phyloP scores from a whole-genome alignment of 2,113 vertebrate species.

The Rhabdomys dilectus region DNA sequence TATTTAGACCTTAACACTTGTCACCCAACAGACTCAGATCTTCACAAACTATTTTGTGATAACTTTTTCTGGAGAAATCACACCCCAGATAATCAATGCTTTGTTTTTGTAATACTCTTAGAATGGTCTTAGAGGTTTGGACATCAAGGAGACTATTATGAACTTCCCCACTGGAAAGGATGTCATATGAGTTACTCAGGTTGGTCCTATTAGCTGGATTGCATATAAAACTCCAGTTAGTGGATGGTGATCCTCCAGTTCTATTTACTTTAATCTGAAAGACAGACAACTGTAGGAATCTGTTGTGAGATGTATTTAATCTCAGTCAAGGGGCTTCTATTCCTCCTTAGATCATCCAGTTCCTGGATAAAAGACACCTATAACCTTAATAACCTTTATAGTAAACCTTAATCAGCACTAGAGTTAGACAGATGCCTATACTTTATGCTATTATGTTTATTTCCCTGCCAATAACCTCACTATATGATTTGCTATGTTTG shows the following conservation, averaged over 20 bases:
- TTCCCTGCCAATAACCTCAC: too few relatives aligned
- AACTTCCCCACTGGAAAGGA: background rate
- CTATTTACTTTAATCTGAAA: background rate
- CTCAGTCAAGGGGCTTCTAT: too few relatives aligned
- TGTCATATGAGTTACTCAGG: background rate
- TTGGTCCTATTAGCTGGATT: background rate
- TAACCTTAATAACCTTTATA: too few relatives aligned
- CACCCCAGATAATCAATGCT: background rate
- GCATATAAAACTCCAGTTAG: background rate
- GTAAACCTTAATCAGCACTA: too few relatives aligned
- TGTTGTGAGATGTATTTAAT: too few relatives aligned
- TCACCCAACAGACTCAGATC: background rate
- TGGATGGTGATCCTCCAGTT: background rate
- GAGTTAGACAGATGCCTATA: too few relatives aligned
- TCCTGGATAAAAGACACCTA: too few relatives aligned
- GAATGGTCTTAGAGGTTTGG: constrained; percentile 1
- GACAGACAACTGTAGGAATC: background rate
- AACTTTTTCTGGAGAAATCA: constrained; percentile 32
- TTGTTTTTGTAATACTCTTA: background rate
- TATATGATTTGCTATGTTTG: too few relatives aligned
- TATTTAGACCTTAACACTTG: background rate
- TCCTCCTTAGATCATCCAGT: too few relatives aligned
- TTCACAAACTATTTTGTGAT: background rate
- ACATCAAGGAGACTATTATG: background rate
- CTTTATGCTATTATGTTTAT: too few relatives aligned